These are phyloP conservation scores for Podargus strigoides DNA, from an alignment of 2,797 vertebrate genomes.

Conservation along the genomic window DNA sequence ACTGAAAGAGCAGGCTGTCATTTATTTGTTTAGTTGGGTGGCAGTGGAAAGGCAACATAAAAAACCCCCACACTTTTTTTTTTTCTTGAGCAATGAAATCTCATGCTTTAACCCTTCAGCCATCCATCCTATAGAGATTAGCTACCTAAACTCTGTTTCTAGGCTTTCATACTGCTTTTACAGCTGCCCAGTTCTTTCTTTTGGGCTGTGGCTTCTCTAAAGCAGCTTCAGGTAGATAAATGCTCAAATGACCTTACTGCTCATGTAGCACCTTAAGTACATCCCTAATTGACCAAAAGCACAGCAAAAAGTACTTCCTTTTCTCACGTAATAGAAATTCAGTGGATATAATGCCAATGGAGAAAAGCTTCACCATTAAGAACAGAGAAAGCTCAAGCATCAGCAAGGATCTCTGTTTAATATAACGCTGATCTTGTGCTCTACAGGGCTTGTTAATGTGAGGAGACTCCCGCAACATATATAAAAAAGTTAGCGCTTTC, in stretches of 20 bases:
- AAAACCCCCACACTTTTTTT: fast-evolving
- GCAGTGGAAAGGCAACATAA: background rate
- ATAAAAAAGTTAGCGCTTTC: background rate
- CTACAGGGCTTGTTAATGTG: background rate
- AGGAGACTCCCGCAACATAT: background rate
- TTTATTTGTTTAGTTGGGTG: background rate
- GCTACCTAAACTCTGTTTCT: background rate
- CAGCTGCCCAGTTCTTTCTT: background rate
- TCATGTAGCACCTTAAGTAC: background rate
- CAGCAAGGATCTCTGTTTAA: background rate
- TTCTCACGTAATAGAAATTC: background rate
- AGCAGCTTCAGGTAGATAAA: background rate
- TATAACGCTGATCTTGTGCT: background rate
- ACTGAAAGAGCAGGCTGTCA: background rate
- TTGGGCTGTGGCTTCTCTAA: background rate
- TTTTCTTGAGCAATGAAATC: background rate
- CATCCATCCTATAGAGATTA: background rate
- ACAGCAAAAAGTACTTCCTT: background rate
- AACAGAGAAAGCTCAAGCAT: background rate
- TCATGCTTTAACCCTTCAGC: background rate
- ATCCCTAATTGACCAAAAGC: fast-evolving
- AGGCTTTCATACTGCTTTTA: background rate
- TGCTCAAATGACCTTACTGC: background rate
- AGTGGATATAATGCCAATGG: background rate
- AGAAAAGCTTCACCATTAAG: background rate